Base-by-base conservation (phyloP, 2,113 vertebrate species). In the Bolborhynchus lineola region DNA sequence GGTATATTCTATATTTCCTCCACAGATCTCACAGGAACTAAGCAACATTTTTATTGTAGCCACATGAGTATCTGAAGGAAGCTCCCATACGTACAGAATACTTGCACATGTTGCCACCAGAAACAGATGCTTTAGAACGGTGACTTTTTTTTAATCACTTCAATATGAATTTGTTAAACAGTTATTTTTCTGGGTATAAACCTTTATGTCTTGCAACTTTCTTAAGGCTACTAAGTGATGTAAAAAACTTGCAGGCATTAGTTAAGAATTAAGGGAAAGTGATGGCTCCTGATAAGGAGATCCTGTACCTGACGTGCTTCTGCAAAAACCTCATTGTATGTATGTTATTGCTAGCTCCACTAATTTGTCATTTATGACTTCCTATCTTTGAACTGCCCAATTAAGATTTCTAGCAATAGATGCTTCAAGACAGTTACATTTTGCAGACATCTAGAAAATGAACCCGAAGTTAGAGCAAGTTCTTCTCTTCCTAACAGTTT, bases 241-340 rank as follows among this genome's bases (percentile, higher is more conserved):
- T 19, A 53, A 63, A 46, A 52, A 63, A 33, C 0, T 2, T 50
- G 18, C 6, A 71, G 37, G 21, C 2, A 25, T 53, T 68, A 26
- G 3, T 79, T 75, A 10, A 79, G 12, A 59, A 46, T 2, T 2
- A 35, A 23, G 11, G 31, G 13, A 44, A 83, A 86, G 91, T 57
- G 31, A 24, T 29, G 19, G 6, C 7, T 71, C 60, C 37, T 76
- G 39, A 87, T 16, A 68, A 81, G 35, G 15, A 70, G 19, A 75
- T 53, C 31, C 25, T 63, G 11, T 16, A 71, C 9, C 16, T 46
- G 16, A 65, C 0, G 0, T 20, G 12, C 7, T 63, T 47, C 25
- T 33, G 24, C 19, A 70, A 91, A 80, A 15, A 13, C 13, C 26
- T 16, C 21, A 9, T n/a, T 26, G 20, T 41, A 39, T 15, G 9